Evolutionary conservation across 2,797 vertebrate species (phyloP).

Genomic region (Myiothlypis chrysogaster): DNA sequence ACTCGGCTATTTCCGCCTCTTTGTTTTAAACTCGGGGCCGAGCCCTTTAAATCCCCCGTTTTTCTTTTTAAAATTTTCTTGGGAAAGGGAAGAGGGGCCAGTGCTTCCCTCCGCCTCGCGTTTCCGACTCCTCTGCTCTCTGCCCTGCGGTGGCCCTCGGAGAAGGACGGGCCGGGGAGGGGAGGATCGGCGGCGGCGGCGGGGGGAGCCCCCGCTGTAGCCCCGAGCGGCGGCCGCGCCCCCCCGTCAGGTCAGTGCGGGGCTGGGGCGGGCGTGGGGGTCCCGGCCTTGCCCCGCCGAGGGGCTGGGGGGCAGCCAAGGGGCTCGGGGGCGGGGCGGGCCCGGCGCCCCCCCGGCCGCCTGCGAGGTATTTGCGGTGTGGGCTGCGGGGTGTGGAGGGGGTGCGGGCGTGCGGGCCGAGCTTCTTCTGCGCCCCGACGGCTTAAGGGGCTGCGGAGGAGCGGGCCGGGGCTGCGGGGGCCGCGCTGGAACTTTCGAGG

Average conservation of each 20-base stretch:
- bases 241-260: constrained; percentile 34
- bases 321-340: background rate
- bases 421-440: background rate
- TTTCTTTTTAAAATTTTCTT: background rate
- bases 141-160: background rate
- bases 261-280: background rate
- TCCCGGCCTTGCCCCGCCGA: background rate
- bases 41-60: constrained; percentile 60
- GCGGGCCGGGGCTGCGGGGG: background rate
- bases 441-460: background rate
- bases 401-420: too few species aligned
- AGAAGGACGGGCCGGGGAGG: background rate
- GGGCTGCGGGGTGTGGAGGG: background rate
- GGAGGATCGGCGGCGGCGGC: background rate
- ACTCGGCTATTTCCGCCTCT: constrained; percentile 98
- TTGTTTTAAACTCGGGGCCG: constrained; percentile 91
- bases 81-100: background rate
- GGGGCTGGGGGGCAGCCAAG: background rate
- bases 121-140: background rate
- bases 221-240: background rate
- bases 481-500: background rate
- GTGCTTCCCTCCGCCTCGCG: background rate
- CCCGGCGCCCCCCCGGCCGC: too few species aligned
- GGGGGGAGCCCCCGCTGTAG: background rate
- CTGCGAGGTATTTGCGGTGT: too few species aligned